Evolutionary conservation across 2,888 invertebrate genomes (phyloP).

Genomic region (Suillia variegata): DNA sequence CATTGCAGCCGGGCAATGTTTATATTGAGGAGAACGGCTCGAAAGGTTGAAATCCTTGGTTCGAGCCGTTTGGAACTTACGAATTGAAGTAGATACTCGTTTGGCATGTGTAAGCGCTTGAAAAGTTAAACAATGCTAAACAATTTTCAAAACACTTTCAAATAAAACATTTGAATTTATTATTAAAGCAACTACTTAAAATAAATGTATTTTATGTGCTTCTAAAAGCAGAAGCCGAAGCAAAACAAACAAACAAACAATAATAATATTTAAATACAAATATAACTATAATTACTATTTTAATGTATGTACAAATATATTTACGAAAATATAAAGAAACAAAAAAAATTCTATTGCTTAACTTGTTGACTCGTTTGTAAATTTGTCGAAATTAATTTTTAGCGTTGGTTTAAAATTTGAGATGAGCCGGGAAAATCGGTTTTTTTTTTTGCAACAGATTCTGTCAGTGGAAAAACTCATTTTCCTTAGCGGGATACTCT

Average conservation of each 20-base stretch:
- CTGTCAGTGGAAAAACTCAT: too few relatives aligned
- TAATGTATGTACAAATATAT: constrained; percentile 18
- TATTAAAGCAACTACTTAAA: constrained; percentile 32
- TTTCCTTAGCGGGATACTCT: too few relatives aligned
- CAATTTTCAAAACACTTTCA: neutral
- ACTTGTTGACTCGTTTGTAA: constrained; percentile 60
- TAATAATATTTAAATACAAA: constrained; percentile 10
- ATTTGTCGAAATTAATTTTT: constrained; percentile 29
- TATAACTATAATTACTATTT: constrained; percentile 18
- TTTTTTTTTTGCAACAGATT: neutral
- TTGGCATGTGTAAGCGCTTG: neutral
- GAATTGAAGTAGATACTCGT: neutral
- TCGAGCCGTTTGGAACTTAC: constrained; percentile 8
- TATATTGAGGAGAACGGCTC: constrained; percentile 57
- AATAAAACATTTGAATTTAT: neutral
- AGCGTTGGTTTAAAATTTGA: constrained; percentile 11
- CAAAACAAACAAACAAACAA: neutral
- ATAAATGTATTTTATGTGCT: constrained; percentile 9
- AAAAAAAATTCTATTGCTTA: constrained; percentile 22
- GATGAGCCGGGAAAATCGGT: neutral
- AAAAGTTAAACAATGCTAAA: neutral
- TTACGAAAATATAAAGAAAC: constrained; percentile 27
- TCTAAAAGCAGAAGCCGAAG: constrained; percentile 18
- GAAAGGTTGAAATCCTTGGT: constrained; percentile 1
- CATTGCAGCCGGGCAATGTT: constrained; percentile 57